Evolutionary conservation across 2,888 invertebrate species (phyloP), one percentile per base, ranked within the genome.

Genomic region (Harpalus rubripes): DNA sequence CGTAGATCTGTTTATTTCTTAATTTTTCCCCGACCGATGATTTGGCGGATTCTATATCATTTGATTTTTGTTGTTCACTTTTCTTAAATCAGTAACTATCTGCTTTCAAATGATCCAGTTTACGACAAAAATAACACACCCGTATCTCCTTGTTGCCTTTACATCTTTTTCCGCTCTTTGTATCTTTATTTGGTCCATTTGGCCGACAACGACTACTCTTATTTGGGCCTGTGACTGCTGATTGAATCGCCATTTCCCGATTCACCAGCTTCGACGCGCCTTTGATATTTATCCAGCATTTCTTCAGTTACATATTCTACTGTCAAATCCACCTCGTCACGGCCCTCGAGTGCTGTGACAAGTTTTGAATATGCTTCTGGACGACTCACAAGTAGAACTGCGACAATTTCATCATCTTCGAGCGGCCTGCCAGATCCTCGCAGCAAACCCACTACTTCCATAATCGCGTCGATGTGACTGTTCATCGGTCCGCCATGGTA

Each of bases 391-490:
- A n/a, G n/a, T n/a, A n/a, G n/a, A n/a, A n/a, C n/a, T n/a, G n/a
- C n/a, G n/a, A n/a, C n/a, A n/a, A n/a, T n/a, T n/a, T n/a, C n/a
- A n/a, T n/a, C n/a, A n/a, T n/a, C n/a, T n/a, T n/a, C n/a, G n/a
- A n/a, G n/a, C n/a, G n/a, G n/a, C n/a, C n/a, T n/a, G n/a, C n/a
- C n/a, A n/a, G 80, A 80, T 26, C 80, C 61, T n/a, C 10, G n/a
- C n/a, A 81, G n/a, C 52, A 81, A 44, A 7, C 41, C 15, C 1
- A 81, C 65, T 18, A 81, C 26, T 26, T 81, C 65, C 65, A 81
- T 81, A 7, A 81, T 81, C 8, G 81, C 10, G 22, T 81, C 81
- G 63, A 81, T 81, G 15, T 80, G 80, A 18, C 16, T 61, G 18
- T 39, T 80, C 59, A 61, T 61, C 12, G 61, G 18, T 16, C 56